Evolutionary conservation across 2,888 invertebrate species (phyloP).

Genomic region (Kuschelorhynchus macadamiae): DNA sequence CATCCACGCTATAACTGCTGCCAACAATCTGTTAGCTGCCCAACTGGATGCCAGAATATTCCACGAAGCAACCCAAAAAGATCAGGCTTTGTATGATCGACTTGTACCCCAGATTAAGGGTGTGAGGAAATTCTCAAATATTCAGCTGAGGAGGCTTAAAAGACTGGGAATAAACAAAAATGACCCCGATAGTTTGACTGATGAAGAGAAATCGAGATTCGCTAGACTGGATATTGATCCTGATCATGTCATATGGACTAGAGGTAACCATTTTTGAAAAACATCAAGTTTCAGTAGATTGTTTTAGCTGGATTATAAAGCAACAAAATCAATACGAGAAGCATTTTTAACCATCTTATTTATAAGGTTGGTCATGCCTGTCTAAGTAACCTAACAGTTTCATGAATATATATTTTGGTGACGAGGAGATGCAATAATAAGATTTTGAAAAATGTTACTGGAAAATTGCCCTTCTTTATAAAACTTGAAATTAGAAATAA

Average conservation of each 20-base stretch:
- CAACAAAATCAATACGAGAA: too few species aligned
- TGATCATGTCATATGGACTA: slow-evolving; percentile 91
- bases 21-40: slow-evolving; percentile 97
- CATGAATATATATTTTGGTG: too few species aligned
- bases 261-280: slow-evolving; percentile 74
- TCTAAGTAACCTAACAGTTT: too few species aligned
- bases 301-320: neutral
- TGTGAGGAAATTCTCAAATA: slow-evolving; percentile 84
- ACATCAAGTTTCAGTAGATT: neutral
- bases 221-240: slow-evolving; percentile 92
- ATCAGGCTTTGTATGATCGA: slow-evolving; percentile 87
- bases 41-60: slow-evolving; percentile 97
- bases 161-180: slow-evolving; percentile 87
- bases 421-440: too few species aligned
- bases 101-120: slow-evolving; percentile 90
- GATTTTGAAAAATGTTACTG: too few species aligned
- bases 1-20: slow-evolving; percentile 98
- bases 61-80: slow-evolving; percentile 94
- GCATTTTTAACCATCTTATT: too few species aligned
- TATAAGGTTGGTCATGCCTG: too few species aligned
- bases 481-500: too few species aligned
- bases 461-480: too few species aligned
- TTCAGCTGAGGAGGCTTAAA: slow-evolving; percentile 83
- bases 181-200: slow-evolving; percentile 84
- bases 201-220: slow-evolving; percentile 85